Conservation (phyloP, 2,888 invertebrate species). For the Drosophila birchii region DNA sequence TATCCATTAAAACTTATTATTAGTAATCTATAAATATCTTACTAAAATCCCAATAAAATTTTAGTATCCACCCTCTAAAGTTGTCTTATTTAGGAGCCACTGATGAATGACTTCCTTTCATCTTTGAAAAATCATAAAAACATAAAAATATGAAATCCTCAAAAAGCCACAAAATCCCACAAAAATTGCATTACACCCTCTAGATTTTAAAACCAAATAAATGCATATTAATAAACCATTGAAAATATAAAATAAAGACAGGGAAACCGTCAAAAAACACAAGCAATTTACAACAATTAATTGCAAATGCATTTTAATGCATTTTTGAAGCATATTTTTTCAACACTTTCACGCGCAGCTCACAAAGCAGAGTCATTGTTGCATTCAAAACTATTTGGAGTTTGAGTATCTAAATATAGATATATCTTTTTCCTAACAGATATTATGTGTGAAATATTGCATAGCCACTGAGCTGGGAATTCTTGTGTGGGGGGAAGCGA, state of each 20-base stretch:
- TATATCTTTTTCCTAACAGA: conserved; percentile 1
- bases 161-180: not conserved
- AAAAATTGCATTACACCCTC: not conserved
- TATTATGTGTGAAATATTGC: conserved; percentile 38
- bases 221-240: conserved; percentile 40
- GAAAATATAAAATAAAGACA: conserved; percentile 7
- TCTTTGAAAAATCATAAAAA: not conserved
- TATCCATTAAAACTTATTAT: not conserved
- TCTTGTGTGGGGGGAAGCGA: conserved; percentile 11
- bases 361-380: conserved; percentile 44
- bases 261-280: not conserved
- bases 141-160: not conserved
- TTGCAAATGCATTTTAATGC: conserved; percentile 66
- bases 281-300: conserved; percentile 56
- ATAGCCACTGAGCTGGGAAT: conserved; percentile 9
- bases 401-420: conserved; percentile 17
- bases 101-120: not conserved
- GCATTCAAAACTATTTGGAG: conserved; percentile 32
- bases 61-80: not conserved
- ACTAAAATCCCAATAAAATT: too few relatives aligned
- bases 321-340: conserved; percentile 52
- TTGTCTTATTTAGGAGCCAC: not conserved
- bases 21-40: fast-evolving
- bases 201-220: conserved; percentile 7
- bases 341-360: conserved; percentile 67